Conservation (phyloP, 35 echinoderm and acorn worm genomes). For the Stichopus chloronotus region DNA sequence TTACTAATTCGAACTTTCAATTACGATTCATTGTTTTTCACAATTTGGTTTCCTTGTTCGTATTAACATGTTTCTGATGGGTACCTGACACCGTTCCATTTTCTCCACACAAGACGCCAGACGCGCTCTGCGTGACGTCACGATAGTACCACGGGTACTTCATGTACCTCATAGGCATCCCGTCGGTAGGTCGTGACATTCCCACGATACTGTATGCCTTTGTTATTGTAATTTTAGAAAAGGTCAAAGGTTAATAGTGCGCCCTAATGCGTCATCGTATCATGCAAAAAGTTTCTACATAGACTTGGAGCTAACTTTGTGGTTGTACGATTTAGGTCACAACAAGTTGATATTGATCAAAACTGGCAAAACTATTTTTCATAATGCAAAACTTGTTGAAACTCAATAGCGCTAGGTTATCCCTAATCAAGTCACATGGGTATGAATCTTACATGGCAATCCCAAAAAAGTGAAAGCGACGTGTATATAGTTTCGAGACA, state of each 20-base stretch:
- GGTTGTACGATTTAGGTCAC: not conserved
- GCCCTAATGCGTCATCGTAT: not conserved
- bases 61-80: too few relatives aligned
- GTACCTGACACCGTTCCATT: too few relatives aligned
- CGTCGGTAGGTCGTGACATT: slow-evolving; percentile 2
- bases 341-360: not conserved
- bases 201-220: not conserved
- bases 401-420: not conserved
- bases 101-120: not conserved
- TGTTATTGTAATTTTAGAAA: not conserved
- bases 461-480: too few relatives aligned
- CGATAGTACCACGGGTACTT: not conserved
- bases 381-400: not conserved
- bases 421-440: too few relatives aligned
- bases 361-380: not conserved
- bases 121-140: not conserved
- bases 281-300: too few relatives aligned
- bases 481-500: too few relatives aligned
- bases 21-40: too few relatives aligned
- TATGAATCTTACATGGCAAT: too few relatives aligned
- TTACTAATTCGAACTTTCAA: too few relatives aligned
- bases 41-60: too few relatives aligned
- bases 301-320: too few relatives aligned
- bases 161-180: not conserved
- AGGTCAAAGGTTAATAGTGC: slow-evolving; percentile 19